Percentiles rank a stretch among this genome's conserved stretches.
Conservation (phyloP, 2,113 vertebrate species). For the Indri indri region DNA sequence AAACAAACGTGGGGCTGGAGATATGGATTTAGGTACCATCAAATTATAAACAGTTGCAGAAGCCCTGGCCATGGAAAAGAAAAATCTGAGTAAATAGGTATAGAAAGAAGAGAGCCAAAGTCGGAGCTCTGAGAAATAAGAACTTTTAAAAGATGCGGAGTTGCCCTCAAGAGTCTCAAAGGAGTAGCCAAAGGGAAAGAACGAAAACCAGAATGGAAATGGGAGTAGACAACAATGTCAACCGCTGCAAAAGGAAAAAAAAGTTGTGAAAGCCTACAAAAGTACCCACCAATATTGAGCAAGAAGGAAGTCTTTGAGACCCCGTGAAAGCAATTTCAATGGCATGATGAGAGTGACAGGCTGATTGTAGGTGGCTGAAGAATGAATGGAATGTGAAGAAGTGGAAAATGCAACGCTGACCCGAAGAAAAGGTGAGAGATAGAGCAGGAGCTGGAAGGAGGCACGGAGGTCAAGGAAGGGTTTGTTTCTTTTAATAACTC, state of each 20-base stretch:
- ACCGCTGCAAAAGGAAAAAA: not conserved
- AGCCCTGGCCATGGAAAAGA: not conserved
- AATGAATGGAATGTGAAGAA: not conserved
- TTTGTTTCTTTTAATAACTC: not conserved
- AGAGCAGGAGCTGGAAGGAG: not conserved
- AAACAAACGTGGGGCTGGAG: not conserved
- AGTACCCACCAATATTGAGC: not conserved
- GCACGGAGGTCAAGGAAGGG: not conserved
- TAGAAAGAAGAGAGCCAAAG: not conserved
- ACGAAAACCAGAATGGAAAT: not conserved
- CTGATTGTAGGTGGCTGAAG: not conserved
- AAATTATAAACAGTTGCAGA: not conserved
- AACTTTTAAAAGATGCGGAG: not conserved
- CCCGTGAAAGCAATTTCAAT: not conserved
- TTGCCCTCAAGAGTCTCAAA: not conserved
- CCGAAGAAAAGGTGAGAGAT: not conserved
- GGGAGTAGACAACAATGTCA: not conserved
- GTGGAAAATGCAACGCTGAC: not conserved
- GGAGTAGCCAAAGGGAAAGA: not conserved
- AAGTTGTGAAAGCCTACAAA: not conserved
- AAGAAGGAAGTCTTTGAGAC: not conserved
- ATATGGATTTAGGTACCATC: not conserved
- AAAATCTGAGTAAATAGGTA: not conserved
- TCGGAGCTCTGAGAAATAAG: not conserved
- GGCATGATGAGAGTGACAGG: not conserved